Evolutionary conservation across 2,113 vertebrate species (phyloP).

Genomic region (Zeus faber): DNA sequence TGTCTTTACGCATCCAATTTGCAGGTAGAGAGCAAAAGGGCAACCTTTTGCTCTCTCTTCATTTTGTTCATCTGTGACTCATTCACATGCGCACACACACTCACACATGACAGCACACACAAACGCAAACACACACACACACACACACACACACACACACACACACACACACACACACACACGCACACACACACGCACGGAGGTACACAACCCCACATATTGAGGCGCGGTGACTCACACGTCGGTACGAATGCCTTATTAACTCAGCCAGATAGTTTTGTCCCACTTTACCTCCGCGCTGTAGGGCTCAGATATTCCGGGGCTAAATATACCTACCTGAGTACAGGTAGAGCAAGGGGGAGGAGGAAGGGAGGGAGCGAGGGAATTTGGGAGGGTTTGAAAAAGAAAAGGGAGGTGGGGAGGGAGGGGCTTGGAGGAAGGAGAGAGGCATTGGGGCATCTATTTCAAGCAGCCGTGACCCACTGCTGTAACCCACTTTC

Average conservation of each 20-base stretch:
- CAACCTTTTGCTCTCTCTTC: no score
- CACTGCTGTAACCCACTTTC: slow-evolving; percentile 74
- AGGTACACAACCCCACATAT: slow-evolving; percentile 18
- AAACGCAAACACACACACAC: no score
- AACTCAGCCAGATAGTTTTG: slow-evolving; percentile 56
- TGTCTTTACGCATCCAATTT: no score
- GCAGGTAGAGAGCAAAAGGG: no score
- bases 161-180: slow-evolving; percentile 19
- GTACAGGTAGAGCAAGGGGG: slow-evolving; percentile 20
- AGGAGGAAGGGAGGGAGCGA: slow-evolving; percentile 4
- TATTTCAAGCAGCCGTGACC: slow-evolving; percentile 74
- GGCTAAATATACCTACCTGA: slow-evolving; percentile 70
- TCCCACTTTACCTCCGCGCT: slow-evolving; percentile 60
- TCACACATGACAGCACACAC: no score
- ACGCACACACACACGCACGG: no score
- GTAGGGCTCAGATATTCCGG: slow-evolving; percentile 57
- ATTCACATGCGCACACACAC: no score
- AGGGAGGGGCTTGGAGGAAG: slow-evolving; percentile 29
- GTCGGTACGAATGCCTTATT: slow-evolving; percentile 42
- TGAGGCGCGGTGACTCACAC: slow-evolving; percentile 29
- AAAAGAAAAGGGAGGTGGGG: neutral
- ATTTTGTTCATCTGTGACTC: no score
- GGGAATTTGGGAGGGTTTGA: neutral
- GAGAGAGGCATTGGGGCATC: slow-evolving; percentile 44
- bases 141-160: slow-evolving; percentile 32